These are phyloP conservation scores for Onychomys leucogaster DNA, from an alignment of 2,797 vertebrate species.

Conservation along the genomic window DNA sequence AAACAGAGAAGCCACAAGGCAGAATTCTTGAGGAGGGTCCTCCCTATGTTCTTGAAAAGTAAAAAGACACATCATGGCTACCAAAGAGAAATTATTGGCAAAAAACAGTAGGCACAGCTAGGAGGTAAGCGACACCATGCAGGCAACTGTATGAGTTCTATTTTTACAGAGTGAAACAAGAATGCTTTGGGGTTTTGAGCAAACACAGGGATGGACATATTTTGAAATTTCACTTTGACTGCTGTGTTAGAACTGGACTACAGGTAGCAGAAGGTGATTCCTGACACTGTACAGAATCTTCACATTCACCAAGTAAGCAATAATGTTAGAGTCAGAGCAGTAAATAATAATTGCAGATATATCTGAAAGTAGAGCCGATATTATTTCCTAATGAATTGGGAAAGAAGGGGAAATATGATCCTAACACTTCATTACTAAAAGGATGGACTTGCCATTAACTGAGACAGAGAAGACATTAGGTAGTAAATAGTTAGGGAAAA, in stretches of 20 bases:
- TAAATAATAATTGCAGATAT: not conserved
- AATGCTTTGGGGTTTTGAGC: not conserved
- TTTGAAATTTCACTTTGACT: not conserved
- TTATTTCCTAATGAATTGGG: not conserved
- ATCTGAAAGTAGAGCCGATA: not conserved
- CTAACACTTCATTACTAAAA: not conserved
- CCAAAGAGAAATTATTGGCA: not conserved
- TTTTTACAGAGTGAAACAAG: not conserved
- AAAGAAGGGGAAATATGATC: not conserved
- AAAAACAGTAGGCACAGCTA: not conserved
- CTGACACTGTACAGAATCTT: not conserved
- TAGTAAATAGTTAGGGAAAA: not conserved
- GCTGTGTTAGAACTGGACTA: not conserved
- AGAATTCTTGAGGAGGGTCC: not conserved
- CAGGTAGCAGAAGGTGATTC: not conserved
- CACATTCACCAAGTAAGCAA: not conserved
- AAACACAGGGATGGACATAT: not conserved
- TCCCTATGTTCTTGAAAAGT: not conserved
- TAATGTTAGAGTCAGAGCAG: not conserved
- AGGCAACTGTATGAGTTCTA: not conserved
- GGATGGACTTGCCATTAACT: not conserved
- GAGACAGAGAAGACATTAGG: not conserved
- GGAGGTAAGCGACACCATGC: not conserved
- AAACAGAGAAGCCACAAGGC: fast-evolving
- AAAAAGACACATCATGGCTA: not conserved